These are phyloP conservation scores for Mohoua ochrocephala DNA, from an alignment of 2,113 vertebrate genomes.

Conservation along the genomic window DNA sequence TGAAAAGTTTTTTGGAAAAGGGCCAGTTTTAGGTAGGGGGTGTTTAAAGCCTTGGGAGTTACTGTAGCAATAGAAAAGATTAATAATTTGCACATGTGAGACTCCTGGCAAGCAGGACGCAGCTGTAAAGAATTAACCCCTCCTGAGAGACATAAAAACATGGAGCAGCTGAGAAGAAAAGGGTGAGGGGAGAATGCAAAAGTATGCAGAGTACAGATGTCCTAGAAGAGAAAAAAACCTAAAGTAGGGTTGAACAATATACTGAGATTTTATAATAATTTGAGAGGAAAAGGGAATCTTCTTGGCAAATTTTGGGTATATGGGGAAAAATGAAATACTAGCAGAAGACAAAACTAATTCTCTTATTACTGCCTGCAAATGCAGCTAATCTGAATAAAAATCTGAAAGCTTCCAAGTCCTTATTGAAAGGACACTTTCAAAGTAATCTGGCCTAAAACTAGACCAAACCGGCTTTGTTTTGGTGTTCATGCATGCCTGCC, in stretches of 20 bases:
- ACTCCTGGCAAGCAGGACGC: conserved; percentile 77
- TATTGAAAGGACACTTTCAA: neutral
- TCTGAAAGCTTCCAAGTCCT: neutral
- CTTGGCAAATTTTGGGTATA: neutral
- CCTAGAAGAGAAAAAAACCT: conserved; percentile 64
- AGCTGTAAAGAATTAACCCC: conserved; percentile 86
- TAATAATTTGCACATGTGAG: conserved; percentile 85
- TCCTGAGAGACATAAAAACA: conserved; percentile 80
- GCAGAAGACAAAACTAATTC: neutral
- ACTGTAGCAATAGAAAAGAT: conserved; percentile 81
- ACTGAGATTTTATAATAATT: conserved; percentile 41
- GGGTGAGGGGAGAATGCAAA: conserved; percentile 62
- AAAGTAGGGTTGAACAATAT: conserved; percentile 41
- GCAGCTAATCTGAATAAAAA: conserved; percentile 4
- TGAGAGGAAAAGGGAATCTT: neutral
- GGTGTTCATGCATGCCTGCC: conserved; percentile 8
- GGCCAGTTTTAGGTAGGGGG: conserved; percentile 74
- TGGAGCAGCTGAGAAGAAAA: conserved; percentile 73
- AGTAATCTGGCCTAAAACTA: neutral
- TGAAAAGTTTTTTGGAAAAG: conserved; percentile 75
- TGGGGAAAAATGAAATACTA: neutral
- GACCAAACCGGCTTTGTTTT: conserved; percentile 13
- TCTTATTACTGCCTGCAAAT: neutral
- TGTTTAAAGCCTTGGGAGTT: conserved; percentile 78
- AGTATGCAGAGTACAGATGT: conserved; percentile 67